A percentile compares a stretch with the other conserved stretches of the same genome.
Conservation (phyloP, 2,113 vertebrate species). For the Nipponia nippon region DNA sequence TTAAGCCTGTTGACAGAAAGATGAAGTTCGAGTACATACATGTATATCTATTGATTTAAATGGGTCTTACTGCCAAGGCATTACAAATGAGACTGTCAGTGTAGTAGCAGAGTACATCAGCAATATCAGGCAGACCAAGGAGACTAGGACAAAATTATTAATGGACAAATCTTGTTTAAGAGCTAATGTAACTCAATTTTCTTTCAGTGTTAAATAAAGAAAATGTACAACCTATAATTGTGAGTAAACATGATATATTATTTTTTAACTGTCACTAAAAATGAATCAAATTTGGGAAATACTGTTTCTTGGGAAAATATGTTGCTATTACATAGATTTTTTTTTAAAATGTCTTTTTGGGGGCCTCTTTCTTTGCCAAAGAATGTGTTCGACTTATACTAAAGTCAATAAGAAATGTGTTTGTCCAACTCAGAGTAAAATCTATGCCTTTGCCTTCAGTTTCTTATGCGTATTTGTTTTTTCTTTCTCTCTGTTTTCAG, state of each 20-base stretch:
- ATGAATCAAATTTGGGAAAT: neutral
- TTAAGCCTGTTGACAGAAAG: neutral
- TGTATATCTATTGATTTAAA: constrained; percentile 43
- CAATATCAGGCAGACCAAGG: constrained; percentile 14
- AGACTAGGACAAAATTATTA: constrained; percentile 34
- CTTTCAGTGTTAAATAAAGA: neutral
- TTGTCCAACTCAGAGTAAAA: neutral
- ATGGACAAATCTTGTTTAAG: constrained; percentile 8
- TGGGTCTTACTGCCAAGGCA: neutral
- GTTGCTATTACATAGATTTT: neutral
- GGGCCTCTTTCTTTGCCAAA: neutral
- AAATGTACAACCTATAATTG: neutral
- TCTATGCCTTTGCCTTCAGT: neutral
- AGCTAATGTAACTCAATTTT: neutral
- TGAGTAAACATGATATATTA: neutral
- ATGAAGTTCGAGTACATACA: neutral
- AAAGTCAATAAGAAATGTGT: neutral
- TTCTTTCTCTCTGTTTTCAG: neutral
- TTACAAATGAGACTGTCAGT: constrained; percentile 17
- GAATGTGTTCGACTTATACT: neutral
- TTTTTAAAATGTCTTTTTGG: neutral
- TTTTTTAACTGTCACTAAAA: neutral
- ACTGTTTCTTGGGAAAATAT: neutral
- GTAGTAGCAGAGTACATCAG: neutral
- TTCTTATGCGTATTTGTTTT: neutral